Base-by-base conservation (phyloP, 2,888 invertebrate species). In the Catocala nupta region DNA sequence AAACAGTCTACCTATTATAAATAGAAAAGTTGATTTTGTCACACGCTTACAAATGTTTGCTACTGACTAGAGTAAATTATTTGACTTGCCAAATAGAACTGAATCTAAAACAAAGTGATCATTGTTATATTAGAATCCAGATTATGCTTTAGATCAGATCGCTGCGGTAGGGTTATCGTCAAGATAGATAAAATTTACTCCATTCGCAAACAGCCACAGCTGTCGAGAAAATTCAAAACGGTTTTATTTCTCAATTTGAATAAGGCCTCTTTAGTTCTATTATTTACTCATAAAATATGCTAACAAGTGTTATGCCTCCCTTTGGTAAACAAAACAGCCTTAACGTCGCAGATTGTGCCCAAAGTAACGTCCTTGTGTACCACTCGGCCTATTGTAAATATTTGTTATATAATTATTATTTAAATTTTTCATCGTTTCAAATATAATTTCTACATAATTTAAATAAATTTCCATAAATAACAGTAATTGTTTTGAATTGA, bases 371-470 rank as follows among this genome's bases (percentile, higher is more conserved):
- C 80, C 80, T 80, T 80, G 75, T 59, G 59, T 34, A 73, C 64
- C 78, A 78, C 64, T 68, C 72, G 67, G 71, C 59, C 11, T 57
- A 67, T 62, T 55, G 44, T 54, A 65, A 73, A 70, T 63, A 73
- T 62, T 55, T 34, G 36, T 49, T 54, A 49, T 16, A 58, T 51
- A 61, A 61, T 65, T 55, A 65, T 59, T 61, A 55, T 67, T 57
- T 51, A 47, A 62, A 59, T 7, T 59, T 59, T 55, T 39, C 64
- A 56, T 52, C 33, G 45, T 42, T 49, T 44, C n/a, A 13, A 58
- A 48, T 55, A 13, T 51, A 56, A 63, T 67, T 70, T 63, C 43
- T 59, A 65, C 16, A 43, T 47, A 56, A 63, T 67, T 70, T 68
- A n/a, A 70, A 67, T 75, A 70, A 54, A 71, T 70, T 69, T 65